These are phyloP conservation scores for Gryllus bimaculatus DNA, from an alignment of 1,140 invertebrate genomes.

Conservation along the genomic window DNA sequence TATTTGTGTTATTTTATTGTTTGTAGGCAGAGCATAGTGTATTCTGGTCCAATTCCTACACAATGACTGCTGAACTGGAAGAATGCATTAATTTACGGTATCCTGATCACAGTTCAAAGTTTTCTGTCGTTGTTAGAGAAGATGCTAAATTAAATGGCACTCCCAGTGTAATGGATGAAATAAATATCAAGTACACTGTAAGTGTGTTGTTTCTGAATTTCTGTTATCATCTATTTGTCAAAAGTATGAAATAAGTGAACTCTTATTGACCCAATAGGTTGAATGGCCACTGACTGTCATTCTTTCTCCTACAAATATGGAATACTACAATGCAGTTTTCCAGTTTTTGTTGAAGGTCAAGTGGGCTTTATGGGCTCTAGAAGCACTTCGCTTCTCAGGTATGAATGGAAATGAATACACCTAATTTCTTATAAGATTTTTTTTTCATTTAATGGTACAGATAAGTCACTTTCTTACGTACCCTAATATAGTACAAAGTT, in stretches of 20 bases:
- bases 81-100: constrained; percentile 6
- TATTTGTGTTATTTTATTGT: background rate
- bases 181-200: constrained; percentile 10
- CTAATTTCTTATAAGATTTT: background rate
- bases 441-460: background rate
- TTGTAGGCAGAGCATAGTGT: background rate
- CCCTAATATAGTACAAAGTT: background rate
- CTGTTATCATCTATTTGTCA: background rate
- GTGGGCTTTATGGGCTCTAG: constrained; percentile 12
- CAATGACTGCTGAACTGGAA: background rate
- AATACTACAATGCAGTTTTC: constrained; percentile 12
- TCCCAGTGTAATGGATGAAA: constrained; percentile 6
- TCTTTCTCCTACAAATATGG: background rate
- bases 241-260: too few relatives aligned
- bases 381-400: constrained; percentile 14
- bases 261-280: constrained; percentile 7
- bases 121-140: background rate
- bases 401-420: background rate
- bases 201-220: constrained; percentile 6
- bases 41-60: background rate
- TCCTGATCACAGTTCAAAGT: constrained; percentile 8
- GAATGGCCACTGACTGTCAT: constrained; percentile 13
- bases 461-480: background rate
- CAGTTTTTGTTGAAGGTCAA: constrained; percentile 17
- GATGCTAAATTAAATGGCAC: background rate